Percentiles rank a stretch among this genome's conserved stretches.
These are phyloP conservation scores for Dolomedes plantarius DNA, from an alignment of 2,888 invertebrate species.

Conservation along the genomic window DNA sequence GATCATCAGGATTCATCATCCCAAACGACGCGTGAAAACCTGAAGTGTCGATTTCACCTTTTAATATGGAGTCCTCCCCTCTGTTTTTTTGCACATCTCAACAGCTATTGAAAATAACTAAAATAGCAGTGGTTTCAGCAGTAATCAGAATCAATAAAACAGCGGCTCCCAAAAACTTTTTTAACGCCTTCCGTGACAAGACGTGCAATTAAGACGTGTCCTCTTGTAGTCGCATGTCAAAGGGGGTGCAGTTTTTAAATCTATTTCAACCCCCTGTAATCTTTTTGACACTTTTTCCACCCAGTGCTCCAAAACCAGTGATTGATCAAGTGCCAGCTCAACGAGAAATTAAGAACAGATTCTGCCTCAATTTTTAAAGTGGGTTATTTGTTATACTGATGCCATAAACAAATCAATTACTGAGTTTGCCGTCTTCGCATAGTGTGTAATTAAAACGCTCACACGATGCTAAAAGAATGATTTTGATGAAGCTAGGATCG, in stretches of 20 bases:
- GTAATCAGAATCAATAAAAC: slow-evolving; percentile 51
- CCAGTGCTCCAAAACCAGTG: slow-evolving; percentile 46
- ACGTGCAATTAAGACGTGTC: slow-evolving; percentile 51
- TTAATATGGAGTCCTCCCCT: slow-evolving; percentile 24
- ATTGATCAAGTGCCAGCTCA: slow-evolving; percentile 49
- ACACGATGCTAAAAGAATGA: slow-evolving; percentile 46
- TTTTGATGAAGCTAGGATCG: slow-evolving; percentile 55
- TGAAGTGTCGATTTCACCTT: slow-evolving; percentile 38
- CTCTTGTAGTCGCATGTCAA: neutral
- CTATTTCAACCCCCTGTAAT: slow-evolving; percentile 8
- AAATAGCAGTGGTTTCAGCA: slow-evolving; percentile 57
- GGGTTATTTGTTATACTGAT: slow-evolving; percentile 41
- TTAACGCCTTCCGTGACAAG: slow-evolving; percentile 9
- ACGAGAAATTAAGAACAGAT: slow-evolving; percentile 44
- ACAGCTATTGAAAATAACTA: slow-evolving; percentile 48
- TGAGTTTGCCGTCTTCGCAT: slow-evolving; percentile 21
- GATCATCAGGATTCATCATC: slow-evolving; percentile 50
- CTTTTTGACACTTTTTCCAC: slow-evolving; percentile 39
- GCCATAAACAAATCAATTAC: slow-evolving; percentile 69
- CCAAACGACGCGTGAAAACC: slow-evolving; percentile 66
- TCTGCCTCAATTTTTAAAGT: slow-evolving; percentile 23
- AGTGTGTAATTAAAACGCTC: slow-evolving; percentile 60
- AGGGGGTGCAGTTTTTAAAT: slow-evolving; percentile 2
- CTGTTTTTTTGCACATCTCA: slow-evolving; percentile 14
- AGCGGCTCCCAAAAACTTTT: slow-evolving; percentile 10